A percentile compares a stretch with the other conserved stretches of the same genome.
Evolutionary conservation across 2,888 invertebrate genomes (phyloP).

Genomic region (Caenorhabditis auriculariae): DNA sequence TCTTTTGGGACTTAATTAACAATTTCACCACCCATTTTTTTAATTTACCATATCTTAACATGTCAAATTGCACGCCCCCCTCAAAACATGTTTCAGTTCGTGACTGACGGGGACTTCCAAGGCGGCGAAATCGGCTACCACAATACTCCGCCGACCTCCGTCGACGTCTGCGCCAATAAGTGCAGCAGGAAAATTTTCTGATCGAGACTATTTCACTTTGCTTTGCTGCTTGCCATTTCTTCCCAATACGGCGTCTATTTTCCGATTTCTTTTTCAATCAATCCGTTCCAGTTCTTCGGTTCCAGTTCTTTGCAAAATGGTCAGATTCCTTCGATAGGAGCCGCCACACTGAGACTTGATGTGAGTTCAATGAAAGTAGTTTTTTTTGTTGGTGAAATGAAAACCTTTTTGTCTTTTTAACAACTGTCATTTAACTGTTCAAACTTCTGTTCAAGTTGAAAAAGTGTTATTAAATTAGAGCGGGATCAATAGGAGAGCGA

Average conservation of each 20-base stretch:
- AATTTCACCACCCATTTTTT: too few relatives aligned
- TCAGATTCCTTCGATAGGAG: neutral
- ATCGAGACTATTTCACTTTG: constrained; percentile 2
- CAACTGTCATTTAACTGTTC: neutral
- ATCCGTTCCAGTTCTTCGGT: constrained; percentile 15
- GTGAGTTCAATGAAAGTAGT: neutral
- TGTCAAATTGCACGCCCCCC: too few relatives aligned
- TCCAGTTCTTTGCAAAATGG: constrained; percentile 9
- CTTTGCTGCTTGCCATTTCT: neutral
- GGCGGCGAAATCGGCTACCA: constrained; percentile 39
- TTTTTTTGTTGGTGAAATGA: neutral
- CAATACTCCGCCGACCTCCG: constrained; percentile 17
- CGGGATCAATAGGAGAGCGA: too few relatives aligned
- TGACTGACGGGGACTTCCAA: constrained; percentile 27
- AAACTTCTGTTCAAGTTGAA: too few relatives aligned
- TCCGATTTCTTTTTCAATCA: neutral
- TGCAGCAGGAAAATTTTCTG: constrained; percentile 30
- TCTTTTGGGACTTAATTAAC: too few relatives aligned
- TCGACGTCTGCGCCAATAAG: constrained; percentile 33
- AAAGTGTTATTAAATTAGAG: too few relatives aligned
- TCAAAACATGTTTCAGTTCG: constrained; percentile 21
- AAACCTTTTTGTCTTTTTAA: neutral
- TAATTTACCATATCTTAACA: too few relatives aligned
- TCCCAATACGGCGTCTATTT: constrained; percentile 2
- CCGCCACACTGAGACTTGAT: constrained; percentile 1